Percentiles rank a stretch among this genome's conserved stretches.
phyloP scores from a whole-genome alignment of 2,888 invertebrate species.

The Apodemia hepburni region DNA sequence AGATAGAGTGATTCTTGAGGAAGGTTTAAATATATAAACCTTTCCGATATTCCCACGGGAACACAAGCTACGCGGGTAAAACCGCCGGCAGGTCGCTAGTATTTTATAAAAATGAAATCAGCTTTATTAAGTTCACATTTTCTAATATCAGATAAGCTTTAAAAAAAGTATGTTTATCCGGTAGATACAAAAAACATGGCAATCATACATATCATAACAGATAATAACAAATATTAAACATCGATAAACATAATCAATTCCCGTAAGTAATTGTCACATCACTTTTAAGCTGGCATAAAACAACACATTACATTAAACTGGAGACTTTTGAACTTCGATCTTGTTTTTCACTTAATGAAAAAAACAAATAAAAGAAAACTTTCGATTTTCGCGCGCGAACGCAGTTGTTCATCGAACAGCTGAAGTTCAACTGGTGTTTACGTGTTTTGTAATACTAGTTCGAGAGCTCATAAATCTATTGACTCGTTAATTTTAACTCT shows the following conservation, averaged over 20 bases:
- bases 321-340: not conserved
- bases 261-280: not conserved
- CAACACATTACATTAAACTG: not conserved
- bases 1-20: no score
- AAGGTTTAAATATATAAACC: no score
- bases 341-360: not conserved
- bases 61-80: no score
- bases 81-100: no score
- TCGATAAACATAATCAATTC: not conserved
- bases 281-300: conserved; percentile 6
- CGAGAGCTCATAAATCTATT: not conserved
- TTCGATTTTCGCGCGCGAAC: conserved; percentile 13
- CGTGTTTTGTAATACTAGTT: conserved; percentile 4
- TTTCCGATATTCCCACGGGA: no score
- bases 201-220: conserved; percentile 1
- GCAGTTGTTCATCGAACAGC: conserved; percentile 7
- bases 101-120: no score
- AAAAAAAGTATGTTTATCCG: not conserved
- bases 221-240: conserved; percentile 3
- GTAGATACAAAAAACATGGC: not conserved
- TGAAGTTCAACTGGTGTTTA: conserved; percentile 10
- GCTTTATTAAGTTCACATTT: no score
- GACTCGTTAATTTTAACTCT: no score
- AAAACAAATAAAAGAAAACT: not conserved
- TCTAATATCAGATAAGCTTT: no score